A percentile compares a stretch with the other conserved stretches of the same genome.
Evolutionary conservation across 2,113 vertebrate species (phyloP).

Genomic region (Microtus richardsoni): DNA sequence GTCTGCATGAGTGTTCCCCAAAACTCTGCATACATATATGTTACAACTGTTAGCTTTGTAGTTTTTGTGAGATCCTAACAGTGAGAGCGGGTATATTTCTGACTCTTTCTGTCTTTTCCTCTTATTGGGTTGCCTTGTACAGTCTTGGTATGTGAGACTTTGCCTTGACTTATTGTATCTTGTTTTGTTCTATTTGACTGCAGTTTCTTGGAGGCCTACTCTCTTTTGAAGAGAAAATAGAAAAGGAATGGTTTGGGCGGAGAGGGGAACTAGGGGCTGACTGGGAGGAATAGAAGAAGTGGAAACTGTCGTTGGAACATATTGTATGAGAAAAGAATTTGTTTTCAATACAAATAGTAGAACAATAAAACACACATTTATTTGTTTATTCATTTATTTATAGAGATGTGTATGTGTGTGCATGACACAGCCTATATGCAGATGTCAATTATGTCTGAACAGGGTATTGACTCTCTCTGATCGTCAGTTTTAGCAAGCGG

Average conservation of each 20-base stretch:
- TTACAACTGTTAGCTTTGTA: neutral
- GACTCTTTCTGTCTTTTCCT: neutral
- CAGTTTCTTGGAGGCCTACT: neutral
- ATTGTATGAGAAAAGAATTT: neutral
- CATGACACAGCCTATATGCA: neutral
- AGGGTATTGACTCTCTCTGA: neutral
- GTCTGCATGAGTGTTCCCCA: neutral
- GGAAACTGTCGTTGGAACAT: neutral
- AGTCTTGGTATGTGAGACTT: neutral
- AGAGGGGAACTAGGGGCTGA: neutral
- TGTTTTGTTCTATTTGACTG: neutral
- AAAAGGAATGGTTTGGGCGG: fast-evolving
- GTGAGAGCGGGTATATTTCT: neutral
- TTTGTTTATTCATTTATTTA: neutral
- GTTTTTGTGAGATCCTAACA: no score
- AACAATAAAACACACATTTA: neutral
- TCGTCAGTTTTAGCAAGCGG: neutral
- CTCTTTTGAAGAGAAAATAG: neutral
- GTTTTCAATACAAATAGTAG: neutral
- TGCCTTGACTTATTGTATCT: neutral
- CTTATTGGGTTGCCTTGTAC: neutral
- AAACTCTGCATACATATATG: fast-evolving
- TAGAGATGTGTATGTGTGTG: neutral
- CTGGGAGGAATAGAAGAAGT: fast-evolving
- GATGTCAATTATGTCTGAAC: neutral